phyloP scores from a whole-genome alignment of 1,140 invertebrate genomes.

The Lepidurus couesii region DNA sequence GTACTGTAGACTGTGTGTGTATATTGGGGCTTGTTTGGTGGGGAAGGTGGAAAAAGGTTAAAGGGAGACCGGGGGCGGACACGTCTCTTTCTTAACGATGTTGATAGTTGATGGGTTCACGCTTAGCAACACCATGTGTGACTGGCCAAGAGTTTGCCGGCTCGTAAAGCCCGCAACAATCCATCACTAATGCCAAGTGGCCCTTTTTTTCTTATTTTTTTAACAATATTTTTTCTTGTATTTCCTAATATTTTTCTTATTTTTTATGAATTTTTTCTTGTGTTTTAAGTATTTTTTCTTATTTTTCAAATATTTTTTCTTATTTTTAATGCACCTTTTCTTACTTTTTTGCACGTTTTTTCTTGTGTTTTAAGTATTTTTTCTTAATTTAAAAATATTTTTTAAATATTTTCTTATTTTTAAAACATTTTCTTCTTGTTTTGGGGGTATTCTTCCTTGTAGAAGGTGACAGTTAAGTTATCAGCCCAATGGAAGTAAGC shows the following conservation, averaged over 20 bases:
- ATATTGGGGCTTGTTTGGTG: not conserved
- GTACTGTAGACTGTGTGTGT: not conserved
- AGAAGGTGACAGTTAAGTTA: no score
- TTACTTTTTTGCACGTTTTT: not conserved
- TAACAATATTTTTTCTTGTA: not conserved
- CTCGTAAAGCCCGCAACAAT: not conserved
- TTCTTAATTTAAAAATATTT: not conserved
- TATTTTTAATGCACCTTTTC: not conserved
- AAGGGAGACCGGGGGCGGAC: not conserved
- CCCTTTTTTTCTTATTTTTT: not conserved
- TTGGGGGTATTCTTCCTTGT: no score
- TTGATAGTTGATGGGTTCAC: constrained; percentile 19
- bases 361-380: not conserved
- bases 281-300: not conserved
- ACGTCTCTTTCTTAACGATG: constrained; percentile 19
- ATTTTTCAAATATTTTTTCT: not conserved
- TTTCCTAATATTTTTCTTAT: constrained; percentile 5
- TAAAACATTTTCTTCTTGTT: no score
- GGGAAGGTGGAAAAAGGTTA: constrained; percentile 16
- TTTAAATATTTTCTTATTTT: no score
- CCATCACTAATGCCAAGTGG: not conserved
- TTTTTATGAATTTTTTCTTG: not conserved
- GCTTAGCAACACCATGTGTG: constrained; percentile 13
- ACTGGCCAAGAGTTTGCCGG: not conserved
- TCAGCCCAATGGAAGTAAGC: no score